phyloP scores from a whole-genome alignment of 2,888 invertebrate genomes.

The Acrobasis suavella region DNA sequence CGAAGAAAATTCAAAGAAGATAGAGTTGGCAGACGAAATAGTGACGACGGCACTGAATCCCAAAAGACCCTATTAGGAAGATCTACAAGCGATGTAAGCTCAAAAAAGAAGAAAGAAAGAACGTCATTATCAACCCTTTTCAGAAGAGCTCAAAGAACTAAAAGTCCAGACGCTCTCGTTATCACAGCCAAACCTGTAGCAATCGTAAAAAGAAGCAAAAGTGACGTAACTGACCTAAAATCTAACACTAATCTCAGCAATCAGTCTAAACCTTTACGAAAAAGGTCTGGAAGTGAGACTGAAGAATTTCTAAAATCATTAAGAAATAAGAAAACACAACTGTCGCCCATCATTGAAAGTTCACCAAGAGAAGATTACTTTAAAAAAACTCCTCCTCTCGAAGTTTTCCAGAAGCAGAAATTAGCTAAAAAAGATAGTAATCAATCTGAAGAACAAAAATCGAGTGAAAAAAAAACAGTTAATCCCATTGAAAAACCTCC shows the following conservation, averaged over 20 bases:
- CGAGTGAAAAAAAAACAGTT: slow-evolving; percentile 62
- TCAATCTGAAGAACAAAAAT: slow-evolving; percentile 50
- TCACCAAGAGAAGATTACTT: slow-evolving; percentile 88
- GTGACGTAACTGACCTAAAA: slow-evolving; percentile 85
- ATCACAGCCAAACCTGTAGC: slow-evolving; percentile 67
- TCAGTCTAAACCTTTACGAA: slow-evolving; percentile 75
- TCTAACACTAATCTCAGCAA: slow-evolving; percentile 71
- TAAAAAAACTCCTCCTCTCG: slow-evolving; percentile 70
- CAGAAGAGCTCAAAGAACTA: slow-evolving; percentile 81
- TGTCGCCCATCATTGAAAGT: slow-evolving; percentile 91
- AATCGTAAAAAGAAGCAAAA: slow-evolving; percentile 83
- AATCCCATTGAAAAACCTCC: slow-evolving; percentile 77
- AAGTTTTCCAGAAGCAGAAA: slow-evolving; percentile 65
- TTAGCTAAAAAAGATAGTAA: slow-evolving; percentile 52
- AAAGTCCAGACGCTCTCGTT: slow-evolving; percentile 75
- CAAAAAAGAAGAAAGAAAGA: slow-evolving; percentile 76
- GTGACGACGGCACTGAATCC: slow-evolving; percentile 76
- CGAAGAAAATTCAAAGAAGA: slow-evolving; percentile 81
- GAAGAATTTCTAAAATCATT: slow-evolving; percentile 81
- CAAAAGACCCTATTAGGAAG: slow-evolving; percentile 71
- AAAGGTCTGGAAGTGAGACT: slow-evolving; percentile 84
- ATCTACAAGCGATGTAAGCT: slow-evolving; percentile 82
- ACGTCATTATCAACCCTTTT: slow-evolving; percentile 86
- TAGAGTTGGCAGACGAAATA: slow-evolving; percentile 69
- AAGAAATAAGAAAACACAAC: slow-evolving; percentile 84